Percentiles rank a stretch among this genome's conserved stretches.
These are phyloP conservation scores for Aurelia sp. DNA, from an alignment of 30 jellyfish, hydroid and myxozoan genomes.

Conservation along the genomic window DNA sequence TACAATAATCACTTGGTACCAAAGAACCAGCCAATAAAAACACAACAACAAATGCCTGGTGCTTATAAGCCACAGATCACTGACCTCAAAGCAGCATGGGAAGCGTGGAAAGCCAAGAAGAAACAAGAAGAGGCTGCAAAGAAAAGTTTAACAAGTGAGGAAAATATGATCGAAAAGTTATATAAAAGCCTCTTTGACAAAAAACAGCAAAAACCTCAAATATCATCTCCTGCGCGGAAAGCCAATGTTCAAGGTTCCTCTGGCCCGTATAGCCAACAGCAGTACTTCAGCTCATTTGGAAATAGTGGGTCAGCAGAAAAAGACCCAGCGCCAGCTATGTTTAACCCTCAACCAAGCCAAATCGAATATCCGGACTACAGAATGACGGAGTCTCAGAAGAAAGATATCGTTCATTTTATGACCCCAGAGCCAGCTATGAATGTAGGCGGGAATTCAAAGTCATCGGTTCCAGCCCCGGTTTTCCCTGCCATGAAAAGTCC, in stretches of 20 bases:
- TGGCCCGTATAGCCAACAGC: constrained; percentile 4
- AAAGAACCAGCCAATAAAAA: not conserved
- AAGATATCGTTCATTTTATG: not conserved
- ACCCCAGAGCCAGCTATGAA: constrained; percentile 14
- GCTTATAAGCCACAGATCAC: not conserved
- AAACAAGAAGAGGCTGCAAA: constrained; percentile 61
- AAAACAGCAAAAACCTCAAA: constrained; percentile 26
- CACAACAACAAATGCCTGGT: not conserved
- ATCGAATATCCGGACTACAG: constrained; percentile 24
- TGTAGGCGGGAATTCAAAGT: constrained; percentile 34
- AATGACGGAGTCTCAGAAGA: constrained; percentile 31
- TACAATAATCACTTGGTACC: not conserved
- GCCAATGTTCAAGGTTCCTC: not conserved
- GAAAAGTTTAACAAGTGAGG: constrained; percentile 40
- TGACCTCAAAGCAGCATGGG: constrained; percentile 55
- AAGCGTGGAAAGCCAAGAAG: constrained; percentile 48
- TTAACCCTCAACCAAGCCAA: constrained; percentile 4
- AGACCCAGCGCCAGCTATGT: not conserved
- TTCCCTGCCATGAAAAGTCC: not conserved
- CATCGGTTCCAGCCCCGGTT: constrained; percentile 39
- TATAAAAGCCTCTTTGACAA: constrained; percentile 35
- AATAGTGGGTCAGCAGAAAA: not conserved
- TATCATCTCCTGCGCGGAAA: not conserved
- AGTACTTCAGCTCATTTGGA: not conserved
- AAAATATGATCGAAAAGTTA: constrained; percentile 22